phyloP scores from a whole-genome alignment of 1,140 invertebrate species.

The Micrasema longulum region DNA sequence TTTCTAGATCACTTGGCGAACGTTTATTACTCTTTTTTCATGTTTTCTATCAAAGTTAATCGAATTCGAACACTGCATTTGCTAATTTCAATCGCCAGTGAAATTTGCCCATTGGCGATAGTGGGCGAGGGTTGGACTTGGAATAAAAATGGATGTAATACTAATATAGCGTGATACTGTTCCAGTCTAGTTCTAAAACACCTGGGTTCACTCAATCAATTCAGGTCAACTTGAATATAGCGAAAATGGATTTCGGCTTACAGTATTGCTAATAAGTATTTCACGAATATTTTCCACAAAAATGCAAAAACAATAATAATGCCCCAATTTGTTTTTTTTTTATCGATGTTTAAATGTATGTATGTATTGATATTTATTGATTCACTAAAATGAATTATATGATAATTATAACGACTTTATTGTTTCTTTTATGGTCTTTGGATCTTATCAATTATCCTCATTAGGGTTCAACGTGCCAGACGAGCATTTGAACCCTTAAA shows the following conservation, averaged over 20 bases:
- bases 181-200: slow-evolving; percentile 14
- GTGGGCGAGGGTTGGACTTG: no score
- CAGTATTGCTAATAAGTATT: no score
- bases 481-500: slow-evolving; percentile 20
- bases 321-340: background rate
- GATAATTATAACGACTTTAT: no score
- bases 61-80: no score
- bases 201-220: slow-evolving; percentile 12
- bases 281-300: no score
- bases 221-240: background rate
- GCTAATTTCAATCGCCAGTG: no score
- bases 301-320: background rate
- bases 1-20: background rate
- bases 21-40: background rate
- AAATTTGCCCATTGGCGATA: no score
- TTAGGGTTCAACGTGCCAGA: slow-evolving; percentile 31
- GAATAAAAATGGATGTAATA: no score
- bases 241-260: slow-evolving; percentile 14
- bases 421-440: background rate
- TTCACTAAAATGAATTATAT: no score
- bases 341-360: background rate
- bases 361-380: no score
- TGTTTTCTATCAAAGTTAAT: no score
- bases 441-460: background rate
- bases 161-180: background rate